Conservation (phyloP, 2,888 invertebrate genomes). For the Mythimna pallens region DNA sequence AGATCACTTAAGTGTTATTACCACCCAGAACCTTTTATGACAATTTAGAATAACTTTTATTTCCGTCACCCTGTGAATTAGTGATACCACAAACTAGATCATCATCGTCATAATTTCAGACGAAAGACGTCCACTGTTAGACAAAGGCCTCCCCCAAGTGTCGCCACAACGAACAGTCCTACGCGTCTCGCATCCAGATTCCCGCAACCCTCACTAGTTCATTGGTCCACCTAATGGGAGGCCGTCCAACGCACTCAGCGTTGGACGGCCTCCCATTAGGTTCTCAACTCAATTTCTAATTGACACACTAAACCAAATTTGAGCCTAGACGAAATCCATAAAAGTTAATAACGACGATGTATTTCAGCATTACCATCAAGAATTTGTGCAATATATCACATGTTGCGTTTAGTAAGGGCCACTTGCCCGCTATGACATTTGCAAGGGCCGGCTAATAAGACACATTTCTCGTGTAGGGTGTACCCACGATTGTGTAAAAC, state of each 20-base stretch:
- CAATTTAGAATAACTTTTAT: not conserved
- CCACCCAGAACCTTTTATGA: not conserved
- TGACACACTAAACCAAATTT: constrained; percentile 32
- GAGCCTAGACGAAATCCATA: constrained; percentile 28
- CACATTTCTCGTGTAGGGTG: constrained; percentile 80
- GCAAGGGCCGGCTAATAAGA: constrained; percentile 82
- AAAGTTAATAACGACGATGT: constrained; percentile 35
- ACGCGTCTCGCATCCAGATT: too few relatives aligned
- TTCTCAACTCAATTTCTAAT: constrained; percentile 31
- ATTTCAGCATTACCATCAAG: constrained; percentile 57
- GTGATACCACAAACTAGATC: too few relatives aligned
- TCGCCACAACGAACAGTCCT: not conserved
- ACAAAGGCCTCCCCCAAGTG: too few relatives aligned
- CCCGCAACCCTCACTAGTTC: too few relatives aligned
- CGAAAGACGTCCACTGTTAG: too few relatives aligned
- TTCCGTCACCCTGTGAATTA: not conserved
- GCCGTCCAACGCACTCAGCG: too few relatives aligned
- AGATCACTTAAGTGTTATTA: constrained; percentile 1
- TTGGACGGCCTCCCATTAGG: too few relatives aligned
- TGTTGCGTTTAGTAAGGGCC: constrained; percentile 63
- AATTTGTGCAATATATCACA: constrained; percentile 66
- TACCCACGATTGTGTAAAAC: constrained; percentile 77
- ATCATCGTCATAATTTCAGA: too few relatives aligned
- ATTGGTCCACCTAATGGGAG: too few relatives aligned
- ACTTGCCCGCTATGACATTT: constrained; percentile 75